phyloP scores from a whole-genome alignment of 1,140 invertebrate genomes.

The Episyrphus balteatus region DNA sequence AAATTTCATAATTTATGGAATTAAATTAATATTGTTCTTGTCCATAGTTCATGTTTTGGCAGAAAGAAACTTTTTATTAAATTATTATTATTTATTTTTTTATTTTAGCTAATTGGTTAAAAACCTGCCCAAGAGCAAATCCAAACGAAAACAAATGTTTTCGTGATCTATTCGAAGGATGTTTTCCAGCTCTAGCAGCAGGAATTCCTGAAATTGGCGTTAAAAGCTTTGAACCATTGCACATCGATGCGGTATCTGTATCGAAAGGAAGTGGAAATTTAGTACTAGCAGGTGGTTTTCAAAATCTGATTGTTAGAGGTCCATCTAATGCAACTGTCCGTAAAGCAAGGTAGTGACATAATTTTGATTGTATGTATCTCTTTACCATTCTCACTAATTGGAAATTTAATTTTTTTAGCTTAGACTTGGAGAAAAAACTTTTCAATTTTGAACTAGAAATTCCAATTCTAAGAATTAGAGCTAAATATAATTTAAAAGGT shows the following conservation, averaged over 20 bases:
- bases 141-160: conserved; percentile 35
- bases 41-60: background rate
- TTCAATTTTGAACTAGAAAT: conserved; percentile 42
- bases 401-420: conserved; percentile 17
- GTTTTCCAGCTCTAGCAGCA: conserved; percentile 29
- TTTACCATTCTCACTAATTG: too few species aligned
- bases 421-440: conserved; percentile 37
- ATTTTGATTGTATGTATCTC: too few species aligned
- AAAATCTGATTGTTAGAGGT: conserved; percentile 37
- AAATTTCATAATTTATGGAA: background rate
- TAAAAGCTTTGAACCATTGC: conserved; percentile 39
- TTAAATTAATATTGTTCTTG: too few species aligned
- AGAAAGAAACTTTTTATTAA: background rate
- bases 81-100: background rate
- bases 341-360: conserved; percentile 16
- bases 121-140: conserved; percentile 25
- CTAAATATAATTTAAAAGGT: conserved; percentile 46
- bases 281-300: conserved; percentile 37
- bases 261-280: conserved; percentile 39
- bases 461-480: conserved; percentile 40
- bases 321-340: conserved; percentile 39
- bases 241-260: conserved; percentile 38
- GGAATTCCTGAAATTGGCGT: conserved; percentile 41
- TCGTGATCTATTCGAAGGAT: conserved; percentile 26
- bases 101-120: conserved; percentile 25